Base-by-base conservation (phyloP, 1,140 invertebrate species). In the Aphidius gifuensis region DNA sequence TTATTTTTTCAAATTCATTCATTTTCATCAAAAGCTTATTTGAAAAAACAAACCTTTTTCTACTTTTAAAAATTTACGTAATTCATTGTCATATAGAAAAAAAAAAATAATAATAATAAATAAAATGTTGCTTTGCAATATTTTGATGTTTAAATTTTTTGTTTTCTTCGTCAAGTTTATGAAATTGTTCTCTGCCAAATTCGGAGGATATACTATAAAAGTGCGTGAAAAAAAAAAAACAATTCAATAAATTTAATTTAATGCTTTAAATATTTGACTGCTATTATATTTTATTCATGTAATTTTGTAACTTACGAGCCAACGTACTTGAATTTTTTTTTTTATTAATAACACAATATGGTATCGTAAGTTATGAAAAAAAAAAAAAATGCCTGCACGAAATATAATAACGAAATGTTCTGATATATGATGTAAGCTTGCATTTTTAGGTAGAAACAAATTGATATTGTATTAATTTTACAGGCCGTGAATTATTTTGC, bases 401-500 rank as follows among this genome's bases (percentile, higher is more conserved):
- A 40, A 45, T 9, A 62, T 40, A 21, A 62, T 11, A 40, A 9
- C 50, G 44, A 44, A 54, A 47, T 8, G n/a, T 16, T 43, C 55
- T 39, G 6, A 38, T 32, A 21, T 43, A 38, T 44, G 21, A 48
- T 16, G 46, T 39, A 49, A 42, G 23, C 38, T 60, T 58, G 55
- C 59, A 58, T 61, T 58, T 54, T 39, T 65, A 65, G 64, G 59
- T 65, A 61, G 60, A 58, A 65, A 65, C 60, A 65, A 56, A 62
- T 60, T 56, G 3, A 53, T 61, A 60, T 45, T 53, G 39, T 60
- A 60, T 60, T 53, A 21, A 60, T 53, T 60, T 50, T 57, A 39
- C 50, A 53, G 23, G 23, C 23, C 23, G 23, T 32, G 23, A 32
- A 32, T 32, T 32, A 32, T 32, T 32, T 32, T 32, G 23, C 23